Conservation (phyloP, 2,113 vertebrate genomes). For the Mesocricetus auratus region DNA sequence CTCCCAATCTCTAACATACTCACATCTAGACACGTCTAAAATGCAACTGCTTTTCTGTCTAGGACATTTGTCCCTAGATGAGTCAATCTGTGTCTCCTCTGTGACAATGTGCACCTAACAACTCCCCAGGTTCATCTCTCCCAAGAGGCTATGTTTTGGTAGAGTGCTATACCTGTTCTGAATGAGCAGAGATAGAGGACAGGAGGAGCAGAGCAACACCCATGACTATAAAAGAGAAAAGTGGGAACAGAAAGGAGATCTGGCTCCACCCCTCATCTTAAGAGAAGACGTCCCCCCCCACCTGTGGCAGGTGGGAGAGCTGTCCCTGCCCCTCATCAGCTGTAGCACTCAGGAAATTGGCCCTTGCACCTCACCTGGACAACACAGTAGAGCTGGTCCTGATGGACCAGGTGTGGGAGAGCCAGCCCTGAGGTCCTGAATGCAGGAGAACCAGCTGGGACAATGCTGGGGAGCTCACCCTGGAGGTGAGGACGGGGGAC, state of each 20-base stretch:
- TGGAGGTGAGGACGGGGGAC: neutral
- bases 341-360: too few species aligned
- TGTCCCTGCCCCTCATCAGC: too few species aligned
- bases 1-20: conserved; percentile 39
- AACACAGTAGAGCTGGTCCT: too few species aligned
- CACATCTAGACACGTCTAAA: conserved; percentile 25
- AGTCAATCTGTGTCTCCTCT: conserved; percentile 32
- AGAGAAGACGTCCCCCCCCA: too few species aligned
- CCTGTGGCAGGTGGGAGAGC: too few species aligned
- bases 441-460: too few species aligned
- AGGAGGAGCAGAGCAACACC: neutral
- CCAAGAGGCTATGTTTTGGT: neutral
- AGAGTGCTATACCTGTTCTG: neutral
- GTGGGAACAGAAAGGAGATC: neutral
- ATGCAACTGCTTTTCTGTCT: conserved; percentile 56
- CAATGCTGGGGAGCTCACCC: neutral
- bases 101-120: neutral
- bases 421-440: too few species aligned
- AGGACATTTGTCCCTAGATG: conserved; percentile 23
- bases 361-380: too few species aligned
- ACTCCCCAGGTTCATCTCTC: neutral
- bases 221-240: neutral
- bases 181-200: neutral
- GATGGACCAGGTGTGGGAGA: too few species aligned
- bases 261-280: neutral